Evolutionary conservation across 2,888 invertebrate species (phyloP).

Genomic region (Patella caerulea): DNA sequence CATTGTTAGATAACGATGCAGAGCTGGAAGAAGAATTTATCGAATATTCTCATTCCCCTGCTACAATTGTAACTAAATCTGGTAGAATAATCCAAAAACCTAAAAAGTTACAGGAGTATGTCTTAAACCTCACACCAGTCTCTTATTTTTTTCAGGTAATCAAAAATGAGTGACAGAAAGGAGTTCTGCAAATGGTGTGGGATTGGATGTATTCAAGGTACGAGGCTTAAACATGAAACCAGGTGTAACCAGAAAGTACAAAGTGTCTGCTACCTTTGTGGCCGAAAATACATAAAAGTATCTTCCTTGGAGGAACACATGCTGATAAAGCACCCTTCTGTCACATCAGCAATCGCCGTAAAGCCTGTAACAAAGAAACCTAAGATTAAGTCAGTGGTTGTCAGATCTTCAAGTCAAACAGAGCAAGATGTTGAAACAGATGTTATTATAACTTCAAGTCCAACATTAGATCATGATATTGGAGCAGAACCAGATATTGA

Average conservation of each 20-base stretch:
- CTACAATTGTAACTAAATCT: neutral
- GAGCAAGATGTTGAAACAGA: too few relatives aligned
- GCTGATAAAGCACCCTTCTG: neutral
- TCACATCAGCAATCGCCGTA: too few relatives aligned
- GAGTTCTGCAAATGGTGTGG: constrained; percentile 2
- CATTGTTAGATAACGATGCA: neutral
- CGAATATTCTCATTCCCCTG: neutral
- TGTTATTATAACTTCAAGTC: too few relatives aligned
- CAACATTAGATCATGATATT: too few relatives aligned
- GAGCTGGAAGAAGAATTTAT: neutral
- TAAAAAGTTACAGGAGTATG: neutral
- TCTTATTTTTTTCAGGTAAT: neutral
- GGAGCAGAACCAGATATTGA: too few relatives aligned
- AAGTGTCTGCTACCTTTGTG: neutral
- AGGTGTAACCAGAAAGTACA: neutral
- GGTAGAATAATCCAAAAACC: neutral
- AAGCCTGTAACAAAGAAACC: too few relatives aligned
- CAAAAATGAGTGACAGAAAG: neutral
- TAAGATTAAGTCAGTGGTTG: too few relatives aligned
- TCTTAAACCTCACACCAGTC: neutral
- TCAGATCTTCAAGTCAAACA: too few relatives aligned
- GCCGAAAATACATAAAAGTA: neutral
- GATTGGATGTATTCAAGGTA: neutral
- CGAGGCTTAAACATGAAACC: neutral
- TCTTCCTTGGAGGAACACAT: neutral